Conservation (phyloP, 2,797 vertebrate genomes). For the Rhinatrema bivittatum region DNA sequence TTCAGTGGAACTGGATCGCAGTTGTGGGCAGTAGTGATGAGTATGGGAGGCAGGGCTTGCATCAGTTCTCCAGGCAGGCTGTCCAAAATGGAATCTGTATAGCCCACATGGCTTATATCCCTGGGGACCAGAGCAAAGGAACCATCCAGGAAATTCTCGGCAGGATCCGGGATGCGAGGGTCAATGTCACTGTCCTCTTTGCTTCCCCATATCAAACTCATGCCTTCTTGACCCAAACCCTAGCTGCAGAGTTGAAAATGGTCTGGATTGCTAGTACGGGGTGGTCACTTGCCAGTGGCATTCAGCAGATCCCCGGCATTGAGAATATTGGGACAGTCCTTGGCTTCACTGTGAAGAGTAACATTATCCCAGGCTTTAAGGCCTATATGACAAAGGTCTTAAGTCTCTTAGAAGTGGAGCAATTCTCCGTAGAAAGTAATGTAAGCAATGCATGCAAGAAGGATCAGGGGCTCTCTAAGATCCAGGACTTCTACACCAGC, state of each 20-base stretch:
- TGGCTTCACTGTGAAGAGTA: conserved; percentile 53
- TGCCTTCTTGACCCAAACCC: conserved; percentile 53
- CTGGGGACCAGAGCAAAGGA: conserved; percentile 33
- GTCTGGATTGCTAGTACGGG: conserved; percentile 80
- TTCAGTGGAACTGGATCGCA: conserved; percentile 83
- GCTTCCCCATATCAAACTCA: conserved; percentile 17
- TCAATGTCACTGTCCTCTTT: conserved; percentile 70
- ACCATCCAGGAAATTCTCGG: conserved; percentile 25
- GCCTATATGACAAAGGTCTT: conserved; percentile 33
- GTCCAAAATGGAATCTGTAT: conserved; percentile 58
- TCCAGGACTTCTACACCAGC: background rate
- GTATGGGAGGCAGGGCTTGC: conserved; percentile 63
- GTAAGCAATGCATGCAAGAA: background rate
- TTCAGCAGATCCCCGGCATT: conserved; percentile 48
- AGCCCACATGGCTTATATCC: conserved; percentile 74
- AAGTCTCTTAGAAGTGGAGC: background rate
- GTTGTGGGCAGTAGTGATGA: conserved; percentile 71
- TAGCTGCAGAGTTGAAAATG: conserved; percentile 33
- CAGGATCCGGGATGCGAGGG: conserved; percentile 43
- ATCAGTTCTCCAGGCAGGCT: conserved; percentile 35
- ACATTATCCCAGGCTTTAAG: conserved; percentile 39
- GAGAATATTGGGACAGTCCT: conserved; percentile 68
- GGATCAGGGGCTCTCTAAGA: background rate
- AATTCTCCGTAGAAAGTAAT: background rate
- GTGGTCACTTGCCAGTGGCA: conserved; percentile 51